These are phyloP conservation scores for Eretmocerus hayati DNA, from an alignment of 2,888 invertebrate genomes.

Conservation along the genomic window DNA sequence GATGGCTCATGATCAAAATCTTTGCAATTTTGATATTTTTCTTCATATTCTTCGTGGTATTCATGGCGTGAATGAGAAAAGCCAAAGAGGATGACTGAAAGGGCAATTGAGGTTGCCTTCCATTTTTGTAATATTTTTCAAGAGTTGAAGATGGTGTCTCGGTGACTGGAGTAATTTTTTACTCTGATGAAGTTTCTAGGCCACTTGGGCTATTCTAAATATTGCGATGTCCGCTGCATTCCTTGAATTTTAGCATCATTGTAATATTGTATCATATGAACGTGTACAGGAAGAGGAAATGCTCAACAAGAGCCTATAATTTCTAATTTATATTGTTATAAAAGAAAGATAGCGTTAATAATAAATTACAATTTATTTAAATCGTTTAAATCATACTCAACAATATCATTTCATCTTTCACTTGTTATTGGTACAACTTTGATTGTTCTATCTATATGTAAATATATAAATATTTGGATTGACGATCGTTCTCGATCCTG, in stretches of 20 bases:
- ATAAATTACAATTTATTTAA: constrained; percentile 45
- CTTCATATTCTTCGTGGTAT: constrained; percentile 97
- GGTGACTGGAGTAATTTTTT: constrained; percentile 13
- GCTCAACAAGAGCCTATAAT: constrained; percentile 22
- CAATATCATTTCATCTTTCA: constrained; percentile 31
- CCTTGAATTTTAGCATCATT: constrained; percentile 23
- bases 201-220: constrained; percentile 13
- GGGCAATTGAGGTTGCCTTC: not conserved
- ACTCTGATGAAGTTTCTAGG: constrained; percentile 8
- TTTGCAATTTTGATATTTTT: constrained; percentile 98
- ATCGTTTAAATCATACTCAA: constrained; percentile 39
- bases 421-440: constrained; percentile 16
- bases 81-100: not conserved
- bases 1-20: constrained; percentile 99
- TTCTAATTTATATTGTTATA: constrained; percentile 19
- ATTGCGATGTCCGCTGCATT: constrained; percentile 22
- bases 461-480: constrained; percentile 20
- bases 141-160: constrained; percentile 6
- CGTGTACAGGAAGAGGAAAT: constrained; percentile 23
- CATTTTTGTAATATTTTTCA: constrained; percentile 12
- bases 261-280: constrained; percentile 19
- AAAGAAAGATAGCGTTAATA: constrained; percentile 27
- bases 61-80: constrained; percentile 66
- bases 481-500: constrained; percentile 11
- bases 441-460: no score